Evolutionary conservation across 2,113 vertebrate genomes (phyloP).

Genomic region (Leptosomus discolor): DNA sequence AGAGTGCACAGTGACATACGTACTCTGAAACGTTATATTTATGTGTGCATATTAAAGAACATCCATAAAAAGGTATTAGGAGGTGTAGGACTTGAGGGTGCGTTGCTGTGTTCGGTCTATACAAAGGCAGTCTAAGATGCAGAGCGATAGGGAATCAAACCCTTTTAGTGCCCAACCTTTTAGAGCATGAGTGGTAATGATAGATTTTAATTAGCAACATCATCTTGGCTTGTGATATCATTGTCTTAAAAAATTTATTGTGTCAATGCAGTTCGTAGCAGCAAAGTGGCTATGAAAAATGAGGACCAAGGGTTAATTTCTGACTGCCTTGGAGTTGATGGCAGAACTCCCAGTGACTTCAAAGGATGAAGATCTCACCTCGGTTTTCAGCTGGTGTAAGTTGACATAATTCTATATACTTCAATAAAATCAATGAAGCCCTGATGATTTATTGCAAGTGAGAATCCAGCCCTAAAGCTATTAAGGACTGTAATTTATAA

Average conservation of each 20-base stretch:
- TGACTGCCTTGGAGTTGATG: background rate
- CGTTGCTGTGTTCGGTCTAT: background rate
- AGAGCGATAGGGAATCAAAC: background rate
- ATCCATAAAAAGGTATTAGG: background rate
- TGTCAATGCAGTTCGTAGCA: background rate
- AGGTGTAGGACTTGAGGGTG: background rate
- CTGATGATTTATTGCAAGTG: slow-evolving; percentile 48
- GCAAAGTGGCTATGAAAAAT: background rate
- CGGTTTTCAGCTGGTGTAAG: background rate
- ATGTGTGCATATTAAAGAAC: background rate
- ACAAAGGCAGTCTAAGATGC: background rate
- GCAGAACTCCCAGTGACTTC: background rate
- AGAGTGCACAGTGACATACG: background rate
- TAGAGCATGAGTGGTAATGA: background rate
- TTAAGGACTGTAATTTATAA: slow-evolving; percentile 48
- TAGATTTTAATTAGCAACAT: background rate
- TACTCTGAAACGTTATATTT: background rate
- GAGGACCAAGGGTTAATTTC: slow-evolving; percentile 39
- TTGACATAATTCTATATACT: slow-evolving; percentile 28
- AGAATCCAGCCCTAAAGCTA: slow-evolving; percentile 32
- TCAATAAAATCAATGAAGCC: slow-evolving; percentile 37
- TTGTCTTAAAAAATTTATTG: background rate
- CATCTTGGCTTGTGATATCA: background rate
- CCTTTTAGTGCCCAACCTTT: background rate
- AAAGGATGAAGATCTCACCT: slow-evolving; percentile 26